phyloP scores from a whole-genome alignment of 2,888 invertebrate species.

The Argyresthia goedartella region DNA sequence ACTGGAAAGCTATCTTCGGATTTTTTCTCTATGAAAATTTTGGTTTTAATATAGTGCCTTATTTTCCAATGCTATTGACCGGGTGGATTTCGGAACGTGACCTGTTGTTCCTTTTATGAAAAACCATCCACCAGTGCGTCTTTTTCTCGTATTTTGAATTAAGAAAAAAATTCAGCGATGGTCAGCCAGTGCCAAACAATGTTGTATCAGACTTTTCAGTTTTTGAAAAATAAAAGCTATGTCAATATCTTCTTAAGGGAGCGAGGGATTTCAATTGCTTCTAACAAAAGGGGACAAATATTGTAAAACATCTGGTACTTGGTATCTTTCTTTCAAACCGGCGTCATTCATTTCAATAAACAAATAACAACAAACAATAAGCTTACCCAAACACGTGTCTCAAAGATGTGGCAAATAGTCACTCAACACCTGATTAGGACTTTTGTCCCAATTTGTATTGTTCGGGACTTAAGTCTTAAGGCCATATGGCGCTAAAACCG shows the following conservation, averaged over 20 bases:
- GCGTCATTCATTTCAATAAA: slow-evolving; percentile 17
- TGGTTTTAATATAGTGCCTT: slow-evolving; percentile 17
- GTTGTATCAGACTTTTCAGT: neutral
- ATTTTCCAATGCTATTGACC: slow-evolving; percentile 23
- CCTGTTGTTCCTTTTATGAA: slow-evolving; percentile 41
- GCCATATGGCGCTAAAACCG: slow-evolving; percentile 42
- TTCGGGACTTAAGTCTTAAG: slow-evolving; percentile 27
- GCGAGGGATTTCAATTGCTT: neutral
- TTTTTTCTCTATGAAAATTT: neutral
- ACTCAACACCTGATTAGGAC: slow-evolving; percentile 39
- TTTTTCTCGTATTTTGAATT: neutral
- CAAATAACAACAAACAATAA: slow-evolving; percentile 26
- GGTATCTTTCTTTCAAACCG: slow-evolving; percentile 20
- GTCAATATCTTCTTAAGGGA: neutral
- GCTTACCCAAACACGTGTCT: slow-evolving; percentile 25
- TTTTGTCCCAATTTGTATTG: slow-evolving; percentile 32
- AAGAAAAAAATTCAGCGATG: too few species aligned
- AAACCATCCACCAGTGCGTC: neutral
- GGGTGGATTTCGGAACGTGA: slow-evolving; percentile 22
- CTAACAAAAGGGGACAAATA: neutral
- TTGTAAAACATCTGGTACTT: slow-evolving; percentile 35
- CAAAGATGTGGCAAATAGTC: slow-evolving; percentile 34
- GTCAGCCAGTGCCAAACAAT: neutral
- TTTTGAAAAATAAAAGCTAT: neutral
- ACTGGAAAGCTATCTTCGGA: slow-evolving; percentile 28